phyloP scores from a whole-genome alignment of 2,113 vertebrate species.

The Neopipo cinnamomea region DNA sequence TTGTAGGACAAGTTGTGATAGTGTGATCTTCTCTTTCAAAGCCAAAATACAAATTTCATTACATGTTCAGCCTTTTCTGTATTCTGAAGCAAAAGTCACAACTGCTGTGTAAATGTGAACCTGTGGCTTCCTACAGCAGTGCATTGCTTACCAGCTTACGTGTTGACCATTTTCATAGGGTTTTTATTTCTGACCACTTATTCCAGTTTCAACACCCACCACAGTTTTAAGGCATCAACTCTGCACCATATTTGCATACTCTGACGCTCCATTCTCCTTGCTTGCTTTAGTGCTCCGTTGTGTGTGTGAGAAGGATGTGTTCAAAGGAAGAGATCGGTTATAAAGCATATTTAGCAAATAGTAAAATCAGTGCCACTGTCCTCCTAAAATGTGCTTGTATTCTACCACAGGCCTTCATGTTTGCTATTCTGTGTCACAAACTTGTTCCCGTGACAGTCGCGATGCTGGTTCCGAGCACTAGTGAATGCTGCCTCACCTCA shows the following conservation, averaged over 20 bases:
- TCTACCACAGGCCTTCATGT: constrained; percentile 35
- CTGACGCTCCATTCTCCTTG: not conserved
- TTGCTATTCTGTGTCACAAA: not conserved
- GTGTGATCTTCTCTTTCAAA: constrained; percentile 27
- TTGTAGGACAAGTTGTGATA: constrained; percentile 17
- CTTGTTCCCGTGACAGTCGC: not conserved
- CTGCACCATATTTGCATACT: not conserved
- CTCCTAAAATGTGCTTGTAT: constrained; percentile 12
- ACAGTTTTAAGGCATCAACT: not conserved
- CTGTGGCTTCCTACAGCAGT: constrained; percentile 38
- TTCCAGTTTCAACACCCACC: not conserved
- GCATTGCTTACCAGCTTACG: not conserved
- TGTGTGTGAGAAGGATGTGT: not conserved
- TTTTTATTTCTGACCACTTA: constrained; percentile 40
- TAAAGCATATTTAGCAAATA: not conserved
- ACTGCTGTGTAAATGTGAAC: constrained; percentile 55
- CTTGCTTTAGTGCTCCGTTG: not conserved
- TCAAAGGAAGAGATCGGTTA: constrained; percentile 41
- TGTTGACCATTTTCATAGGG: not conserved
- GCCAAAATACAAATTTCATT: constrained; percentile 61
- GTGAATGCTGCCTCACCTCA: constrained; percentile 67
- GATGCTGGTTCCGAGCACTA: constrained; percentile 29
- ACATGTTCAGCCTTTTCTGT: constrained; percentile 54
- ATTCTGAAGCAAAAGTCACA: constrained; percentile 58
- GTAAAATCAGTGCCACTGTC: constrained; percentile 35